Percentiles rank a stretch among this genome's conserved stretches.
Conservation (phyloP, 37 sponge, comb jelly and placozoan genomes). For the Aphrocallistes beatrix region DNA sequence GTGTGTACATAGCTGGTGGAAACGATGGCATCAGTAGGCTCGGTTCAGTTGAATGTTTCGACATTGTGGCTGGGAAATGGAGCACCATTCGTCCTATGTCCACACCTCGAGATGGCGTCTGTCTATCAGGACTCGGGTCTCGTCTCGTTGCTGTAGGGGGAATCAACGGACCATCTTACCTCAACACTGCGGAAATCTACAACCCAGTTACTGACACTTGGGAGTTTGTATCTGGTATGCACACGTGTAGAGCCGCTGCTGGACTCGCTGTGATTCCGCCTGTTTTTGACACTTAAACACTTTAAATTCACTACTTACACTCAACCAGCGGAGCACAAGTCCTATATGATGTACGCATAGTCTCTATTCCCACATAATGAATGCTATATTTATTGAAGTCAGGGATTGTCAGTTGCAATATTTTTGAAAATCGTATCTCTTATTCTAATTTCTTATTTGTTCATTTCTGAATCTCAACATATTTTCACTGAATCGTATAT, state of each 20-base stretch:
- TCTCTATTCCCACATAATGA: too few species aligned
- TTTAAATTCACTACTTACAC: not conserved
- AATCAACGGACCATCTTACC: constrained; percentile 88
- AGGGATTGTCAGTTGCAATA: too few species aligned
- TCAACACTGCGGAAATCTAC: constrained; percentile 62
- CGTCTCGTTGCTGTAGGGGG: constrained; percentile 74
- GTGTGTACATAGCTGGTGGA: constrained; percentile 85
- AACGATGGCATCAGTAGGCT: constrained; percentile 83
- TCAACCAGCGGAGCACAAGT: too few species aligned
- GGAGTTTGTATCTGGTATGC: constrained; percentile 66
- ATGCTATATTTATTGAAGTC: too few species aligned
- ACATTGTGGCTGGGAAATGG: constrained; percentile 66
- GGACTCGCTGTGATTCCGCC: constrained; percentile 46
- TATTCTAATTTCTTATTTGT: constrained; percentile 5
- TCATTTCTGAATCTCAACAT: not conserved
- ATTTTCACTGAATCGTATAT: too few species aligned
- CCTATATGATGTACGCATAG: too few species aligned
- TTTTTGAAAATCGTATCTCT: too few species aligned
- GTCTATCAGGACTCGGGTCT: constrained; percentile 51
- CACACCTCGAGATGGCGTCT: constrained; percentile 76
- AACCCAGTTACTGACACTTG: constrained; percentile 63
- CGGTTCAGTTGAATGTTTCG: constrained; percentile 84
- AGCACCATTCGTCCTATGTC: constrained; percentile 53
- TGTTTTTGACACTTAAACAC: not conserved
- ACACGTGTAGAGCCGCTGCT: constrained; percentile 83